phyloP scores from a whole-genome alignment of 2,797 vertebrate genomes.

The Ambastaia sidthimunki region DNA sequence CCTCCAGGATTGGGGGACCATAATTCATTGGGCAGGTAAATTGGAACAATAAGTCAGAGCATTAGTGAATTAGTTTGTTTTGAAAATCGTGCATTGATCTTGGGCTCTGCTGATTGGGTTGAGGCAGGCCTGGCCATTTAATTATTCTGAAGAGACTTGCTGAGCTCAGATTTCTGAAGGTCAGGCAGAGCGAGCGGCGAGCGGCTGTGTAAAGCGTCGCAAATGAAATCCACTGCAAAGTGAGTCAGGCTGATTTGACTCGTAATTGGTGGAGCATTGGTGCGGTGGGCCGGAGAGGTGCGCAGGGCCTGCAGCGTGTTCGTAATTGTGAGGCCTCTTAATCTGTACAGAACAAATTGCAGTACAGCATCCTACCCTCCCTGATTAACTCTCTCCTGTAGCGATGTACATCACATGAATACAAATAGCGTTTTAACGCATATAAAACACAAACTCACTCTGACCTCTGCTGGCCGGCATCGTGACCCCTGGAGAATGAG shows the following conservation, averaged over 20 bases:
- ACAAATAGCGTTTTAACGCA: background rate
- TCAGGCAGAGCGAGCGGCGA: slow-evolving; percentile 72
- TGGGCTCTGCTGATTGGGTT: slow-evolving; percentile 75
- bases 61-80: slow-evolving; percentile 86
- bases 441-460: slow-evolving; percentile 3
- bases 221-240: slow-evolving; percentile 71
- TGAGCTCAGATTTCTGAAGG: slow-evolving; percentile 81
- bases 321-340: slow-evolving; percentile 59
- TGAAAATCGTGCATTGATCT: slow-evolving; percentile 81
- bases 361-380: slow-evolving; percentile 31
- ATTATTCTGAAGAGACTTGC: slow-evolving; percentile 77
- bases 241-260: slow-evolving; percentile 66
- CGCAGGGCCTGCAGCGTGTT: slow-evolving; percentile 63
- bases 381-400: slow-evolving; percentile 44
- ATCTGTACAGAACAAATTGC: slow-evolving; percentile 51
- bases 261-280: slow-evolving; percentile 74
- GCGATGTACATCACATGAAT: slow-evolving; percentile 8
- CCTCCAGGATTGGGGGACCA: slow-evolving; percentile 67
- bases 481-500: background rate
- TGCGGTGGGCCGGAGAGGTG: slow-evolving; percentile 67
- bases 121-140: slow-evolving; percentile 77
- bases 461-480: background rate
- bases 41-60: slow-evolving; percentile 81
- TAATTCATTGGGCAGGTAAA: slow-evolving; percentile 79
- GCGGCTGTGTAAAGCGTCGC: slow-evolving; percentile 60